phyloP scores from a whole-genome alignment of 2,888 invertebrate genomes.

The Molorchus minor region DNA sequence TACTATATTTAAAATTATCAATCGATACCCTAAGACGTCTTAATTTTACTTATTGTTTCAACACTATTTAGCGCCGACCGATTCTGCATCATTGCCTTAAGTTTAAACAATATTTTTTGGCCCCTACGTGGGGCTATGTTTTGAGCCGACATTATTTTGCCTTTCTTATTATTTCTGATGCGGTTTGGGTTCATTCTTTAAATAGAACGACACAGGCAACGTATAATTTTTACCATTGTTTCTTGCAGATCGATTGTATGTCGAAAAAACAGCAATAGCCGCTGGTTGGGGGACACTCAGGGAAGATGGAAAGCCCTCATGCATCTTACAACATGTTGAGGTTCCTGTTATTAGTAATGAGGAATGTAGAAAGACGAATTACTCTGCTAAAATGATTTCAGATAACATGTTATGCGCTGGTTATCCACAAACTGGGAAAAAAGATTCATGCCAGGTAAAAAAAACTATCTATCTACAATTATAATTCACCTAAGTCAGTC shows the following conservation, averaged over 20 bases:
- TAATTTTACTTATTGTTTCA: too few species aligned
- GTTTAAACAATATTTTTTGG: too few species aligned
- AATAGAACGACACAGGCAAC: neutral
- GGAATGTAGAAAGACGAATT: conserved; percentile 80
- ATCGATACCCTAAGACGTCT: too few species aligned
- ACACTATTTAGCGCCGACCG: too few species aligned
- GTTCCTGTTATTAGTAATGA: conserved; percentile 78
- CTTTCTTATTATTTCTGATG: too few species aligned
- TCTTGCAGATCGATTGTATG: conserved; percentile 72
- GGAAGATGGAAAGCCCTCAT: conserved; percentile 87
- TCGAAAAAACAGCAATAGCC: conserved; percentile 77
- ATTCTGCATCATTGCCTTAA: too few species aligned
- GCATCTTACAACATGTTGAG: conserved; percentile 84
- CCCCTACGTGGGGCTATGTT: too few species aligned
- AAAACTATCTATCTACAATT: neutral
- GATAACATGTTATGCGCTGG: conserved; percentile 91
- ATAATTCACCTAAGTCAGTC: too few species aligned
- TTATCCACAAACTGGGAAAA: conserved; percentile 74
- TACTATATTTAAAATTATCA: too few species aligned
- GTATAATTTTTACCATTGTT: neutral
- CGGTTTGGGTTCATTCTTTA: too few species aligned
- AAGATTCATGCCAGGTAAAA: conserved; percentile 83
- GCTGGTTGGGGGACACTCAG: conserved; percentile 89
- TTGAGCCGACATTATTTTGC: too few species aligned
- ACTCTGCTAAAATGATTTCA: conserved; percentile 84